phyloP scores from a whole-genome alignment of 2,797 vertebrate genomes.

The Epinephelus malabaricus region DNA sequence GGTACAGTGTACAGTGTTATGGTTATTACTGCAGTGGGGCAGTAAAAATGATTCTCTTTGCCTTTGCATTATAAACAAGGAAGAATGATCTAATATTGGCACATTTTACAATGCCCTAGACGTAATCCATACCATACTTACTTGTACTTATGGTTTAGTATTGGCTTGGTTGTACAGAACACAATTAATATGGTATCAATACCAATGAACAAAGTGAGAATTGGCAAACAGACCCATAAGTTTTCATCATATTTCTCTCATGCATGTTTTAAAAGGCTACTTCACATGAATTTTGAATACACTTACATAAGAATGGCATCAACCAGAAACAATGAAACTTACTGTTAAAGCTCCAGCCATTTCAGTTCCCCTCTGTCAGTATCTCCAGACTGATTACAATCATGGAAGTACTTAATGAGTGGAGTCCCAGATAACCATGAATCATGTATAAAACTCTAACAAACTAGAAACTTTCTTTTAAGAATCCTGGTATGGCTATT shows the following conservation, averaged over 20 bases:
- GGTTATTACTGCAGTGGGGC: conserved; percentile 8
- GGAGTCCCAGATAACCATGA: neutral
- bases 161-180: neutral
- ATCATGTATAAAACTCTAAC: neutral
- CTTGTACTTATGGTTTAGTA: neutral
- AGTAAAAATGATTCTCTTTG: conserved; percentile 7
- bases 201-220: neutral
- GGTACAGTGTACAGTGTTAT: conserved; percentile 13
- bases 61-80: neutral
- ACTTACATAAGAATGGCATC: neutral
- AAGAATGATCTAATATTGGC: neutral
- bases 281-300: neutral
- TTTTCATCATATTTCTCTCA: neutral
- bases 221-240: neutral
- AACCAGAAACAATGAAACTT: neutral
- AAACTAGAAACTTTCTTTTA: neutral
- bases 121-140: neutral
- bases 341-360: neutral
- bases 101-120: neutral
- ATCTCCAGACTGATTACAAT: neutral
- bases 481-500: too few species aligned
- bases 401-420: neutral
- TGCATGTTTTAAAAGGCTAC: neutral
- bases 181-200: neutral
- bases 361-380: neutral